Conservation (phyloP, 2,797 vertebrate species). For the Yasuhikotakia modesta region DNA sequence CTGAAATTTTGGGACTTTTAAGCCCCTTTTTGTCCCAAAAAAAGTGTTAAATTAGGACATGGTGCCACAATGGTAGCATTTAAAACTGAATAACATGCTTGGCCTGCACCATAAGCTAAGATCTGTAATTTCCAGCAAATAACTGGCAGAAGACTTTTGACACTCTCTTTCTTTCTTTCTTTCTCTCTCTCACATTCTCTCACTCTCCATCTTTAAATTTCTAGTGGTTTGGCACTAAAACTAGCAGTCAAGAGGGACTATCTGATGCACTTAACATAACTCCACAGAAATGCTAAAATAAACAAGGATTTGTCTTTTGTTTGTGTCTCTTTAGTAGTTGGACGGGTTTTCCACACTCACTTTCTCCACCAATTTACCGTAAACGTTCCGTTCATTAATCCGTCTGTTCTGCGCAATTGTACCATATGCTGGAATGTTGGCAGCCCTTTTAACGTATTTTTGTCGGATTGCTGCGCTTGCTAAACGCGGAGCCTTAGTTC, state of each 20-base stretch:
- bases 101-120: too few species aligned
- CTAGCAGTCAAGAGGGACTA: slow-evolving; percentile 49
- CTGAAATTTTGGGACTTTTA: slow-evolving; percentile 7
- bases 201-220: slow-evolving; percentile 37
- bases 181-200: slow-evolving; percentile 1
- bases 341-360: slow-evolving; percentile 19
- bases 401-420: slow-evolving; percentile 48
- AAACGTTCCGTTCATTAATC: slow-evolving; percentile 56
- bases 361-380: slow-evolving; percentile 49
- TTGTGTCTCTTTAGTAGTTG: slow-evolving; percentile 53
- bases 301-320: slow-evolving; percentile 55
- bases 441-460: slow-evolving; percentile 34
- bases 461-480: slow-evolving; percentile 35
- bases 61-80: too few species aligned
- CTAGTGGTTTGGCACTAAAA: slow-evolving; percentile 51
- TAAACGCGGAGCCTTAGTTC: slow-evolving; percentile 30
- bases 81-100: too few species aligned
- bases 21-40: neutral
- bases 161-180: slow-evolving; percentile 15
- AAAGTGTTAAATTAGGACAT: too few species aligned
- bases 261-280: slow-evolving; percentile 50
- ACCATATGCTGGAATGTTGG: slow-evolving; percentile 44
- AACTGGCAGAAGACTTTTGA: too few species aligned
- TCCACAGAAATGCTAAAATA: slow-evolving; percentile 50
- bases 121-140: too few species aligned